Percentiles rank a stretch among this genome's conserved stretches.
Conservation (phyloP, 2,113 vertebrate species). For the Leptosomus discolor region DNA sequence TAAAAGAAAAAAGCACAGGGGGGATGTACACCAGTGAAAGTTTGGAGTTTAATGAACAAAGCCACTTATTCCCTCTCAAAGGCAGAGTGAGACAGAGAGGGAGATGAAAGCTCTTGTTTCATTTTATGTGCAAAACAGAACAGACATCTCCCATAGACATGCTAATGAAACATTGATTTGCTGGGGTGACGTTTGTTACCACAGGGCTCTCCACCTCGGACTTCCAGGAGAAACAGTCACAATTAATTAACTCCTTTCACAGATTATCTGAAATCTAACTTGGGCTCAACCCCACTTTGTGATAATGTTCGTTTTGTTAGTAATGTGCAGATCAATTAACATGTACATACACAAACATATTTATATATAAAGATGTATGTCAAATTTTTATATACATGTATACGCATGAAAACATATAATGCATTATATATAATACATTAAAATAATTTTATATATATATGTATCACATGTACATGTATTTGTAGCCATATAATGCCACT, state of each 20-base stretch:
- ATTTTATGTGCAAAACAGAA: constrained; percentile 84
- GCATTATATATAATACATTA: not conserved
- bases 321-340: not conserved
- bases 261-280: constrained; percentile 36
- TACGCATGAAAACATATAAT: not conserved
- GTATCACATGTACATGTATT: not conserved
- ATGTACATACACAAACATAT: not conserved
- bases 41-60: constrained; percentile 55
- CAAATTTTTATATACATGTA: not conserved
- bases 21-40: not conserved
- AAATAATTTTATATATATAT: not conserved
- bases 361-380: not conserved
- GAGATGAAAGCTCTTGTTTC: constrained; percentile 62
- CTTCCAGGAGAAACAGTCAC: constrained; percentile 57
- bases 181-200: constrained; percentile 63
- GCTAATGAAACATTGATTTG: constrained; percentile 84
- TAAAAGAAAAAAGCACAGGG: not conserved
- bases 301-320: not conserved
- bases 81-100: not conserved
- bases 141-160: constrained; percentile 87
- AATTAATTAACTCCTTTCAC: constrained; percentile 60
- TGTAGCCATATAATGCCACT: not conserved
- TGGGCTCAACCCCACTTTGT: not conserved
- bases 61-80: constrained; percentile 41
- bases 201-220: constrained; percentile 42